These are phyloP conservation scores for Ariolimax columbianus DNA, from an alignment of 2,888 invertebrate genomes.

Conservation along the genomic window DNA sequence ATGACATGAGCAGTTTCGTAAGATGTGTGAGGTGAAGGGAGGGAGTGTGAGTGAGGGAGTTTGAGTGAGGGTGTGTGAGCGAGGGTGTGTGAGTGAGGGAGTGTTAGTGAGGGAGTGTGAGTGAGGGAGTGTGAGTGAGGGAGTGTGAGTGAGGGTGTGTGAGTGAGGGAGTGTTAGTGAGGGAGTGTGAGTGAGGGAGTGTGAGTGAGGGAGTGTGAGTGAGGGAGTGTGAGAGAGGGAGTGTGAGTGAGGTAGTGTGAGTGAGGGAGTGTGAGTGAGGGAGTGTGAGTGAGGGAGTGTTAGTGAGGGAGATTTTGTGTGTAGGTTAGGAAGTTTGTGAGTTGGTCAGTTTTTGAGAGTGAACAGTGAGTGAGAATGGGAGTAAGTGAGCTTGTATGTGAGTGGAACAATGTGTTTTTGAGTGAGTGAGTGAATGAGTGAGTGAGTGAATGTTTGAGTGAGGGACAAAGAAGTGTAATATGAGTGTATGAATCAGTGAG, in stretches of 20 bases:
- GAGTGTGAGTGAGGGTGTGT: background rate
- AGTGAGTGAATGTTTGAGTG: background rate
- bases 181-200: background rate
- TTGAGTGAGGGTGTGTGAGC: background rate
- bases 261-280: background rate
- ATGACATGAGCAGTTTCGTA: background rate
- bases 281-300: slow-evolving; percentile 4
- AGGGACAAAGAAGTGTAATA: background rate
- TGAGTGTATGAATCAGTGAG: background rate
- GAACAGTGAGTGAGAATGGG: background rate
- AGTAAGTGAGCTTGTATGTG: background rate
- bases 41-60: slow-evolving; percentile 15
- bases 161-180: background rate
- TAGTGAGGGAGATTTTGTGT: background rate
- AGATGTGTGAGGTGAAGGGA: background rate
- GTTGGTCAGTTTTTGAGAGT: background rate
- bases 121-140: background rate
- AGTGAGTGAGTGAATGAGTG: slow-evolving; percentile 14
- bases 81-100: background rate
- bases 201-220: slow-evolving; percentile 6
- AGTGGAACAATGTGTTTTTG: background rate
- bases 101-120: background rate
- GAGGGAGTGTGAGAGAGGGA: slow-evolving; percentile 2
- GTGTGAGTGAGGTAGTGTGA: slow-evolving; percentile 7
- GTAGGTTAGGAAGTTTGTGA: background rate